A percentile compares a stretch with the other conserved stretches of the same genome.
Evolutionary conservation across 2,797 vertebrate species (phyloP).

Genomic region (Bradypus variegatus): DNA sequence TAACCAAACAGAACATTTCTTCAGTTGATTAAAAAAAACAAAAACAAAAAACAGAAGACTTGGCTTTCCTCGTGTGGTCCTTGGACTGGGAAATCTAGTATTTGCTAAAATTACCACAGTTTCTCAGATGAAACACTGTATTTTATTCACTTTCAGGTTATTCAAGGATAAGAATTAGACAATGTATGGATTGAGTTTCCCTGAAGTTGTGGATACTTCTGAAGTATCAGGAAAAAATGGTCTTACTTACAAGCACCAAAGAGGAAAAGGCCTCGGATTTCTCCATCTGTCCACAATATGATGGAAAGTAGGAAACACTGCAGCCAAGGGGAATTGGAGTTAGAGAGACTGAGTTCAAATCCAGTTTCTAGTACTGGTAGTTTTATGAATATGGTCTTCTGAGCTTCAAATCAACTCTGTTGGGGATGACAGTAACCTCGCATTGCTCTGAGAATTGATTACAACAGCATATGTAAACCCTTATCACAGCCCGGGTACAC

Average conservation of each 20-base stretch:
- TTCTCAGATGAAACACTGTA: constrained; percentile 45
- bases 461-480: neutral
- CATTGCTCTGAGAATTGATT: neutral
- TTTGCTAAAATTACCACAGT: constrained; percentile 51
- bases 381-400: neutral
- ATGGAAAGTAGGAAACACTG: neutral
- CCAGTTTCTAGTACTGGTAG: neutral
- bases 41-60: neutral
- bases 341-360: neutral
- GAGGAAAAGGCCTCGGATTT: neutral
- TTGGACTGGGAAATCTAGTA: constrained; percentile 47
- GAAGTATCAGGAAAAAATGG: neutral
- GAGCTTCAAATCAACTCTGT: neutral
- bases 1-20: constrained; percentile 36
- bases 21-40: neutral
- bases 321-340: neutral
- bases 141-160: constrained; percentile 36
- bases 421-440: neutral
- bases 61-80: constrained; percentile 56
- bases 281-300: neutral
- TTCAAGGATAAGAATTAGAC: constrained; percentile 29
- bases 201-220: neutral
- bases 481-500: no score
- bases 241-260: neutral
- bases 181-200: constrained; percentile 1